These are phyloP conservation scores for Phaethornis superciliosus DNA, from an alignment of 2,113 vertebrate species.

Conservation along the genomic window DNA sequence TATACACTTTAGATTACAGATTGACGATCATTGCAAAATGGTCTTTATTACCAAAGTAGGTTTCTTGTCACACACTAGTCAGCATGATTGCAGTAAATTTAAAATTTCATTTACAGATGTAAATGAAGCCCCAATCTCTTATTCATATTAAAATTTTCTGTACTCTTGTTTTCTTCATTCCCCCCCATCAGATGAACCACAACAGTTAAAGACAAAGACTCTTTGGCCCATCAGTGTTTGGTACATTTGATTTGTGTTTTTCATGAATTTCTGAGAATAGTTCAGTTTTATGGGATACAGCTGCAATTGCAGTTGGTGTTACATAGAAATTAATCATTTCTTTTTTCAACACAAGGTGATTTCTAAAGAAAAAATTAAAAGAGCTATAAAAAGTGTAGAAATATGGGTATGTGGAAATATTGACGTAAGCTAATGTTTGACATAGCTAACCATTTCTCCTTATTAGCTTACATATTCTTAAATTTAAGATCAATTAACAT, in stretches of 20 bases:
- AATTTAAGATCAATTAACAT: background rate
- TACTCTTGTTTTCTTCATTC: background rate
- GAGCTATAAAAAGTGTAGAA: background rate
- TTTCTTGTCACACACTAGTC: background rate
- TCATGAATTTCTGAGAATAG: background rate
- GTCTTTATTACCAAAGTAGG: background rate
- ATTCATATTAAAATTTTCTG: background rate
- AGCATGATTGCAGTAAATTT: background rate
- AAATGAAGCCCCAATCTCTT: background rate
- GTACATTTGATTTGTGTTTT: background rate
- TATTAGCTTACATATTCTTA: background rate
- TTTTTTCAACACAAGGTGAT: background rate
- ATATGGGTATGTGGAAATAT: background rate
- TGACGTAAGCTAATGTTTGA: background rate
- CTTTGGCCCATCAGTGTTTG: background rate
- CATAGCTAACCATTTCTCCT: background rate
- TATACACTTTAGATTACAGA: background rate
- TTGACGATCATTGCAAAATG: background rate
- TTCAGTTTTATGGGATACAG: background rate
- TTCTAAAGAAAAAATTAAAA: accelerated
- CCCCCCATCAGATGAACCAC: background rate
- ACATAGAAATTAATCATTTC: accelerated
- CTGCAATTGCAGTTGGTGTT: background rate
- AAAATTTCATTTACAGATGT: background rate
- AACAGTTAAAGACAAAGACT: background rate